Evolutionary conservation across 2,888 invertebrate genomes (phyloP).

Genomic region (Stenoptilia bipunctidactyla): DNA sequence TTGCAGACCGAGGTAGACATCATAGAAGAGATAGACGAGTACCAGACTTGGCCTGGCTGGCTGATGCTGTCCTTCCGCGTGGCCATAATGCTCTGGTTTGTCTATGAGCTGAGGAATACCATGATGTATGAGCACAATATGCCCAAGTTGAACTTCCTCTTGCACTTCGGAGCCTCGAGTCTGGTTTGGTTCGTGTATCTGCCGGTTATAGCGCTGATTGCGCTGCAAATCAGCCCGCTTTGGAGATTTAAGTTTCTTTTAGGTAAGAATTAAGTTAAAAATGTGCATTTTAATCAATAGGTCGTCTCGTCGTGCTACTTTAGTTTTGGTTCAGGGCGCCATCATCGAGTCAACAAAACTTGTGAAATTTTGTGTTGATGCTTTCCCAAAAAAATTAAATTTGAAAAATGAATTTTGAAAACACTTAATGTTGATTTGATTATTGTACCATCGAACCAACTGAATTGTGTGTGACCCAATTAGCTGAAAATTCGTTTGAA

Average conservation of each 20-base stretch:
- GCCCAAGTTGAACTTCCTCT: slow-evolving; percentile 88
- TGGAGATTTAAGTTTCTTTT: slow-evolving; percentile 96
- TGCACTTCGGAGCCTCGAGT: slow-evolving; percentile 97
- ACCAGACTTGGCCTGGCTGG: slow-evolving; percentile 98
- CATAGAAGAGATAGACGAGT: slow-evolving; percentile 96
- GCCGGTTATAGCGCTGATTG: slow-evolving; percentile 93
- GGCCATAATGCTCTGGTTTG: slow-evolving; percentile 90
- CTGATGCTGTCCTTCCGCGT: slow-evolving; percentile 89
- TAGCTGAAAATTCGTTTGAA: too few relatives aligned
- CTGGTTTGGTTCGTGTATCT: slow-evolving; percentile 98
- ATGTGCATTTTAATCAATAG: too few relatives aligned
- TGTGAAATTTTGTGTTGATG: too few relatives aligned
- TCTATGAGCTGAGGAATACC: slow-evolving; percentile 75
- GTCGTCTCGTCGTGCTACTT: too few relatives aligned
- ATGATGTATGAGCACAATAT: slow-evolving; percentile 69
- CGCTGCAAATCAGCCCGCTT: slow-evolving; percentile 91
- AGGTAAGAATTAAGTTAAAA: too few relatives aligned
- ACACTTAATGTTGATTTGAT: too few relatives aligned
- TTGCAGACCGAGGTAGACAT: slow-evolving; percentile 94
- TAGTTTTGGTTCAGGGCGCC: too few relatives aligned
- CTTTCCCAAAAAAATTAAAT: too few relatives aligned
- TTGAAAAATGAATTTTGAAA: too few relatives aligned
- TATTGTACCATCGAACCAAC: too few relatives aligned
- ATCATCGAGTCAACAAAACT: too few relatives aligned
- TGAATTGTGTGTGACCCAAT: too few relatives aligned